Evolutionary conservation across 2,888 invertebrate genomes (phyloP).

Genomic region (Thecophora atra): DNA sequence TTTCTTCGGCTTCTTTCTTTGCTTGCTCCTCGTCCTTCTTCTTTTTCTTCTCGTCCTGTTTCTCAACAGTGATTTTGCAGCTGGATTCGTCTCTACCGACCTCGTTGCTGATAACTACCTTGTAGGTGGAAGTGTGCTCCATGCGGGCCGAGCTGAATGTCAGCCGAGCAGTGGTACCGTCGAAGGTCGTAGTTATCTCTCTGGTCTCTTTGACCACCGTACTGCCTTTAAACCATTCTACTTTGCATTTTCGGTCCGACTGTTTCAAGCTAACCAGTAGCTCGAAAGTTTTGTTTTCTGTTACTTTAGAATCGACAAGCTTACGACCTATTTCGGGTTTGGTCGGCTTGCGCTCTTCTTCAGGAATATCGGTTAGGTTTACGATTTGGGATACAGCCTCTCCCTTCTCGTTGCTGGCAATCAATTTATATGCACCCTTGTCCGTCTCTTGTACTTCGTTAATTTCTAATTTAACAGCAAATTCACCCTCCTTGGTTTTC

Average conservation of each 20-base stretch:
- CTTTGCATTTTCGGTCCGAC: slow-evolving; percentile 80
- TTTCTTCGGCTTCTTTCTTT: slow-evolving; percentile 66
- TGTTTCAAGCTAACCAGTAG: slow-evolving; percentile 79
- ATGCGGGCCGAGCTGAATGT: slow-evolving; percentile 79
- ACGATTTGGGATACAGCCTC: slow-evolving; percentile 90
- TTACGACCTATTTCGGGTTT: slow-evolving; percentile 84
- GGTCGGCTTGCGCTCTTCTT: slow-evolving; percentile 78
- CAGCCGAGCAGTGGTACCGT: slow-evolving; percentile 82
- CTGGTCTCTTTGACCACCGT: slow-evolving; percentile 80
- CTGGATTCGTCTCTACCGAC: slow-evolving; percentile 89
- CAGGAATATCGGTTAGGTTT: slow-evolving; percentile 84
- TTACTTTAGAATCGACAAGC: slow-evolving; percentile 76
- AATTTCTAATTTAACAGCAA: slow-evolving; percentile 89
- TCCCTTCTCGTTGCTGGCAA: slow-evolving; percentile 93
- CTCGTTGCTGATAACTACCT: slow-evolving; percentile 88
- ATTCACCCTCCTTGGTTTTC: slow-evolving; percentile 78
- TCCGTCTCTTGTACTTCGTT: slow-evolving; percentile 82
- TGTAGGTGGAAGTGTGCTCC: slow-evolving; percentile 84
- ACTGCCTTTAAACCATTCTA: slow-evolving; percentile 87
- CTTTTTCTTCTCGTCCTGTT: slow-evolving; percentile 68
- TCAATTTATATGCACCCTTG: slow-evolving; percentile 88
- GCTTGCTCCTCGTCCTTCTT: slow-evolving; percentile 68
- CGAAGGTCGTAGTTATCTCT: slow-evolving; percentile 82
- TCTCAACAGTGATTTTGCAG: slow-evolving; percentile 83
- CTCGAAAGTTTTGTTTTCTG: slow-evolving; percentile 81